Evolutionary conservation across 1,140 invertebrate species (phyloP).

Genomic region (Andricus grossulariae): DNA sequence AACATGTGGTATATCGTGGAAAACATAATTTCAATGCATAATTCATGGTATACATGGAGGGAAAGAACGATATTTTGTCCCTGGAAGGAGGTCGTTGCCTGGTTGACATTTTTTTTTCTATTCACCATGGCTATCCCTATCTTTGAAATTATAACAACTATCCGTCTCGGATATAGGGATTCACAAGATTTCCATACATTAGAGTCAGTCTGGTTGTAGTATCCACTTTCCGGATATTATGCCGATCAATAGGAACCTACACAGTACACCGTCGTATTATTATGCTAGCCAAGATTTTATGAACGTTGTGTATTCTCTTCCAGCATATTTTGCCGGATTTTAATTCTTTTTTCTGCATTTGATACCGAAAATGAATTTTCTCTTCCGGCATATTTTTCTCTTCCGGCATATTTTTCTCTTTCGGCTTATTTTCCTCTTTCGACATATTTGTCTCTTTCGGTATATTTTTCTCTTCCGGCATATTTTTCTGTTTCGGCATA

Average conservation of each 20-base stretch:
- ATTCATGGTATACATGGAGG: slow-evolving; percentile 10
- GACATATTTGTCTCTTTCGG: too few relatives aligned
- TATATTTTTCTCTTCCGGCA: too few relatives aligned
- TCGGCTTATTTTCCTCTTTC: too few relatives aligned
- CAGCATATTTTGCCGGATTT: too few relatives aligned
- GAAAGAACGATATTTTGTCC: slow-evolving; percentile 9
- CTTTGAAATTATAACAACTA: background rate
- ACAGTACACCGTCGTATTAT: background rate
- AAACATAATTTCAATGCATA: slow-evolving; percentile 25
- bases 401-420: too few relatives aligned
- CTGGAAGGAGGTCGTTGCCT: background rate
- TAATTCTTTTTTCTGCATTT: too few relatives aligned
- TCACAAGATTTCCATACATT: slow-evolving; percentile 49
- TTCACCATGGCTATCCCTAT: background rate
- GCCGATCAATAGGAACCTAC: slow-evolving; percentile 14
- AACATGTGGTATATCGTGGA: background rate
- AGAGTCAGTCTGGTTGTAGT: slow-evolving; percentile 35
- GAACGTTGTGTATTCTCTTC: too few relatives aligned
- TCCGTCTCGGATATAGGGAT: background rate
- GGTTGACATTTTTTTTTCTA: background rate
- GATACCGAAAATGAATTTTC: too few relatives aligned
- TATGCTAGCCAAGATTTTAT: too few relatives aligned
- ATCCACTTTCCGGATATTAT: background rate
- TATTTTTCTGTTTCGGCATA: too few relatives aligned
- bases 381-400: too few relatives aligned